These are phyloP conservation scores for Pica pica DNA, from an alignment of 2,113 vertebrate genomes.

Conservation along the genomic window DNA sequence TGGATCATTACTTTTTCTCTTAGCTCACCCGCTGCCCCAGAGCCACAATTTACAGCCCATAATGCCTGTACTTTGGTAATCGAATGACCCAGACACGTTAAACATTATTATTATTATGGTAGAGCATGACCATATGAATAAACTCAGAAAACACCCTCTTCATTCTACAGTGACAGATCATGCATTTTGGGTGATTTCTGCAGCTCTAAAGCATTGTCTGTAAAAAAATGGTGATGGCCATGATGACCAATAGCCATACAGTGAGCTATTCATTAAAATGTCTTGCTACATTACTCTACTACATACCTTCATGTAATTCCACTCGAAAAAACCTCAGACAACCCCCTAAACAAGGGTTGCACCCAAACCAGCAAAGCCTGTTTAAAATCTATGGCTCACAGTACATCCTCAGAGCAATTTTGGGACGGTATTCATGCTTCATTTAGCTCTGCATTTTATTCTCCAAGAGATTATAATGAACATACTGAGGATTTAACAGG, in stretches of 20 bases:
- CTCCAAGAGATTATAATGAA: not conserved
- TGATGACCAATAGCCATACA: not conserved
- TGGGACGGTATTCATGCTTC: slow-evolving; percentile 27
- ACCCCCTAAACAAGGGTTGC: not conserved
- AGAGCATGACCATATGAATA: not conserved
- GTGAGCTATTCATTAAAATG: not conserved
- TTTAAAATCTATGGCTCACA: not conserved
- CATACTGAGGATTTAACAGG: not conserved
- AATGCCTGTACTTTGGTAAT: not conserved
- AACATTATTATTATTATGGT: not conserved
- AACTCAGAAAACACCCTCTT: not conserved
- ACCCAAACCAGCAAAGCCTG: not conserved
- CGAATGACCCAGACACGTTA: slow-evolving; percentile 3
- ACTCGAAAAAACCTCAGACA: not conserved
- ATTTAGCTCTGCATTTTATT: slow-evolving; percentile 23
- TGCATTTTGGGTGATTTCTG: not conserved
- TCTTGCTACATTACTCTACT: not conserved
- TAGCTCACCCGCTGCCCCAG: not conserved
- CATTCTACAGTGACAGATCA: not conserved
- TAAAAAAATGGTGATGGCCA: not conserved
- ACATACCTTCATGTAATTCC: not conserved
- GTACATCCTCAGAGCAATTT: not conserved
- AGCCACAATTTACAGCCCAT: not conserved
- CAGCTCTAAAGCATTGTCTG: not conserved
- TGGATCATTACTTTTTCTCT: not conserved